phyloP scores from a whole-genome alignment of 2,888 invertebrate genomes.

The Acanthosepion pharaonis region DNA sequence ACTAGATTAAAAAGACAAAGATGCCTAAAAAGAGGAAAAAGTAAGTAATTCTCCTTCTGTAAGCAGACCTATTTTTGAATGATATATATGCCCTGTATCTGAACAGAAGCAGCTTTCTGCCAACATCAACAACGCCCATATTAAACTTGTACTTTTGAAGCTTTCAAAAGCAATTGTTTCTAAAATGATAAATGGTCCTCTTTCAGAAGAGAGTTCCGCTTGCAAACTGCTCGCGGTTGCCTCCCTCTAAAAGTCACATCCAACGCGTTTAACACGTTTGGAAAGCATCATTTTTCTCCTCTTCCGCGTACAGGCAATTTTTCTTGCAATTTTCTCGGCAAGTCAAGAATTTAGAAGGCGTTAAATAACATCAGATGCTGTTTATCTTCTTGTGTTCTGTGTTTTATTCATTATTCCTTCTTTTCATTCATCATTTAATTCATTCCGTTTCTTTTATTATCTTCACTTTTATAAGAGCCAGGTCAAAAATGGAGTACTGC shows the following conservation, averaged over 20 bases:
- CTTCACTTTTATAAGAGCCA: no score
- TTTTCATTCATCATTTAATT: not conserved
- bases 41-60: not conserved
- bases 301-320: not conserved
- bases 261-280: not conserved
- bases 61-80: not conserved
- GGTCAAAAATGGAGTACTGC: no score
- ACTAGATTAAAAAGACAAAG: not conserved
- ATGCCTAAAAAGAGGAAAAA: not conserved
- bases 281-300: not conserved
- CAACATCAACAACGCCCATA: not conserved
- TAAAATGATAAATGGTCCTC: not conserved
- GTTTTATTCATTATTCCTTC: not conserved
- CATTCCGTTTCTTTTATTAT: not conserved
- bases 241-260: slow-evolving; percentile 9
- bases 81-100: not conserved
- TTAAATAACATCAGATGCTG: not conserved
- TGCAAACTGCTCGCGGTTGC: not conserved
- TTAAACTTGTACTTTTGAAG: slow-evolving; percentile 18
- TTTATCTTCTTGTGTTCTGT: not conserved
- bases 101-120: not conserved
- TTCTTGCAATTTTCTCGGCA: not conserved
- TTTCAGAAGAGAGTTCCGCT: slow-evolving; percentile 1
- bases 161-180: slow-evolving; percentile 33
- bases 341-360: slow-evolving; percentile 33